Conservation (phyloP, 2,797 vertebrate species). For the Nyctalus aviator region DNA sequence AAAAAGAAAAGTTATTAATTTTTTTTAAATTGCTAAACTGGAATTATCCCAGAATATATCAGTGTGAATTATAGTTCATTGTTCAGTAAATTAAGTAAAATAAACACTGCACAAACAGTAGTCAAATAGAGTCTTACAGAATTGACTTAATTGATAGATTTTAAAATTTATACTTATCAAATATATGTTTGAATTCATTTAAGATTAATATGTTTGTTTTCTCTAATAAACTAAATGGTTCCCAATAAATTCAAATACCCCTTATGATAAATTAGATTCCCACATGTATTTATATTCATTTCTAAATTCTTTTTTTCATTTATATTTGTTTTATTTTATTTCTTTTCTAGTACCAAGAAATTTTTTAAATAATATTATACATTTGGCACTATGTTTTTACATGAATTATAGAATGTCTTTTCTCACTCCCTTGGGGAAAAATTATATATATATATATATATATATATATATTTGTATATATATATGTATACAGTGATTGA, state of each 20-base stretch:
- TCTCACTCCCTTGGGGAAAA: neutral
- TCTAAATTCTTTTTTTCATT: constrained; percentile 11
- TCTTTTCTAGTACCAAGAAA: constrained; percentile 8
- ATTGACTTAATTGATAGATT: constrained; percentile 20
- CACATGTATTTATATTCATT: neutral
- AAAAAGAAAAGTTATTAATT: too few relatives aligned
- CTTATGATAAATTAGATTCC: constrained; percentile 25
- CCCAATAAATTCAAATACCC: neutral
- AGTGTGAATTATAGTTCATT: neutral
- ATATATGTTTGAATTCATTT: constrained; percentile 12
- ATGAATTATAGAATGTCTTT: neutral
- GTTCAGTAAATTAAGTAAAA: constrained; percentile 45
- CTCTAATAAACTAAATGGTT: constrained; percentile 1
- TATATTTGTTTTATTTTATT: constrained; percentile 8
- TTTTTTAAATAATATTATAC: neutral
- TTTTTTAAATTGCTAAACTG: neutral
- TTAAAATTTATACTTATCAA: constrained; percentile 8
- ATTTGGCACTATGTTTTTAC: neutral
- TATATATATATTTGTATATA: too few relatives aligned
- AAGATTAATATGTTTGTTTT: constrained; percentile 43
- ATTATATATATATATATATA: too few relatives aligned
- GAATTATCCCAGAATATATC: constrained; percentile 2
- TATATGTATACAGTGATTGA: neutral
- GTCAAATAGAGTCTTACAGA: neutral
- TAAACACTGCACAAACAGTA: constrained; percentile 3